Evolutionary conservation across 2,888 invertebrate species (phyloP).

Genomic region (Agrochola macilenta): DNA sequence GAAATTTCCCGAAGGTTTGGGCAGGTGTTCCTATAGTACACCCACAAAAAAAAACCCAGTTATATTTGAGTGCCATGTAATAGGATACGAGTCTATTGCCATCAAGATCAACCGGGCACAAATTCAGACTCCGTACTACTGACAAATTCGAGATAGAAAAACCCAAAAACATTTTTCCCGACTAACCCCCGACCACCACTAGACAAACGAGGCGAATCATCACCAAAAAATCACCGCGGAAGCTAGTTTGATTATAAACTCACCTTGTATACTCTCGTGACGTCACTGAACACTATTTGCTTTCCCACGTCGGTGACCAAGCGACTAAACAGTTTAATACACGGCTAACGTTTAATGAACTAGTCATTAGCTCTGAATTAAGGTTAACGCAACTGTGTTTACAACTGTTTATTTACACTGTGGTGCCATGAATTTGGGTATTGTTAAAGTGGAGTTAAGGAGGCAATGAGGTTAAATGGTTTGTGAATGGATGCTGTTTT

Average conservation of each 20-base stretch:
- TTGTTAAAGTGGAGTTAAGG: slow-evolving; percentile 41
- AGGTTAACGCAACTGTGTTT: slow-evolving; percentile 51
- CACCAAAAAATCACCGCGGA: neutral
- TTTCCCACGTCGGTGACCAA: slow-evolving; percentile 72
- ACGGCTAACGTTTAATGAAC: slow-evolving; percentile 77
- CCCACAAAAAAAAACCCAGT: too few species aligned
- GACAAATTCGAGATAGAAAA: too few species aligned
- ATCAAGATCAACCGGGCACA: too few species aligned
- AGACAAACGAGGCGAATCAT: too few species aligned
- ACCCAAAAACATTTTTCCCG: too few species aligned
- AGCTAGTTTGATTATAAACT: slow-evolving; percentile 34
- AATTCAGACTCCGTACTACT: too few species aligned
- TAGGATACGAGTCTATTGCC: too few species aligned
- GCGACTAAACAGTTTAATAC: slow-evolving; percentile 72
- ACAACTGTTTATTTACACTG: slow-evolving; percentile 56
- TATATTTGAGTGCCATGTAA: too few species aligned
- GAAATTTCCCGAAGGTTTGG: too few species aligned
- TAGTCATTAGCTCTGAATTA: slow-evolving; percentile 73
- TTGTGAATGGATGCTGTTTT: slow-evolving; percentile 18
- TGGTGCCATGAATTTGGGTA: slow-evolving; percentile 41
- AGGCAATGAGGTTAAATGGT: slow-evolving; percentile 44
- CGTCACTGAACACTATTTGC: slow-evolving; percentile 68
- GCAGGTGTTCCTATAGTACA: too few species aligned
- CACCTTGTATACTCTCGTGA: slow-evolving; percentile 44
- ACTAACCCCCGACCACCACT: too few species aligned